phyloP scores from a whole-genome alignment of 2,797 vertebrate genomes.

The Rhinatrema bivittatum region DNA sequence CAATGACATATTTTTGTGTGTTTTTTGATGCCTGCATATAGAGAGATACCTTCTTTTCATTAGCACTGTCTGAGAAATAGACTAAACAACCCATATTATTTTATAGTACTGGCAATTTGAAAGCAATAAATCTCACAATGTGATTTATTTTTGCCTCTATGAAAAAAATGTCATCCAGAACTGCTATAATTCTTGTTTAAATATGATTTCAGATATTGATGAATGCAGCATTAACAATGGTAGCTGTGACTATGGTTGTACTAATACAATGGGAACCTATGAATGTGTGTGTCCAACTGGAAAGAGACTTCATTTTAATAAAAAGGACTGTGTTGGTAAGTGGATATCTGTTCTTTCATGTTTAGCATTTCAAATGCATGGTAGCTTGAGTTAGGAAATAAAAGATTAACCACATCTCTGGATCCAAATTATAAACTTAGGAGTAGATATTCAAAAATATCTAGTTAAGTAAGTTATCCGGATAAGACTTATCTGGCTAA shows the following conservation, averaged over 20 bases:
- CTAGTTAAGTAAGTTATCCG: no score
- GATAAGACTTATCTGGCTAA: no score
- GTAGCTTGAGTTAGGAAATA: no score
- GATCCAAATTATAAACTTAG: no score
- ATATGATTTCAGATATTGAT: slow-evolving; percentile 72
- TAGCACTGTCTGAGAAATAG: not conserved
- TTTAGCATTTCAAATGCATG: not conserved
- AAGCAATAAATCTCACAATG: not conserved
- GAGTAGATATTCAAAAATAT: no score
- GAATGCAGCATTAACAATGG: slow-evolving; percentile 92
- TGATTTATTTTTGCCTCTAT: no score
- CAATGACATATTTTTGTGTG: rapidly evolving
- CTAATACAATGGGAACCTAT: slow-evolving; percentile 82
- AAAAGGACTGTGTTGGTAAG: slow-evolving; percentile 89
- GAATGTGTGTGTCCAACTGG: slow-evolving; percentile 81
- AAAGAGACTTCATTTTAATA: slow-evolving; percentile 90
- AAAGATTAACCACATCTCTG: no score
- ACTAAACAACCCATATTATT: not conserved
- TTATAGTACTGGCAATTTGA: not conserved
- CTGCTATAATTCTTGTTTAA: not conserved
- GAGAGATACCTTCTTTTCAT: not conserved
- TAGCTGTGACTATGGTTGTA: slow-evolving; percentile 78
- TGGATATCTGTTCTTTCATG: not conserved
- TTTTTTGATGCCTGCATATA: slow-evolving; percentile 5
- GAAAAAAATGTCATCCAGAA: no score